A percentile compares a stretch with the other conserved stretches of the same genome.
These are phyloP conservation scores for Theropithecus gelada DNA, from an alignment of 2,113 vertebrate species.

Conservation along the genomic window DNA sequence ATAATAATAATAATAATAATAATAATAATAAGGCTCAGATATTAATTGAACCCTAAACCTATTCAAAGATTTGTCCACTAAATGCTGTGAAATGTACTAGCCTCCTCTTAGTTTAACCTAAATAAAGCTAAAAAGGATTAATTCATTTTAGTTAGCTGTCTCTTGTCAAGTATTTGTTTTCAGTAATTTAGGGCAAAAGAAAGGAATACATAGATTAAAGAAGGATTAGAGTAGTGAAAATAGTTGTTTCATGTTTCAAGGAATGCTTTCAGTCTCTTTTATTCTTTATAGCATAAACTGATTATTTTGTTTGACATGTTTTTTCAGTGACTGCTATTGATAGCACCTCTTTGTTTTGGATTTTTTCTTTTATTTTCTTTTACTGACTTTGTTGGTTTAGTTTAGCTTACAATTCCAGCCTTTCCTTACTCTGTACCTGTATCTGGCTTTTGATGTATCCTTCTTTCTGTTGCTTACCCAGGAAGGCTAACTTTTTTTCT, in stretches of 20 bases:
- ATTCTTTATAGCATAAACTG: constrained; percentile 17
- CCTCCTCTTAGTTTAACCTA: background rate
- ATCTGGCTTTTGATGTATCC: background rate
- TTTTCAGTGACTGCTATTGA: background rate
- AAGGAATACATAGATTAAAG: background rate
- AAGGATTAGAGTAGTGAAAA: background rate
- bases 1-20: background rate
- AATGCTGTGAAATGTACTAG: background rate
- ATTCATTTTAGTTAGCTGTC: background rate
- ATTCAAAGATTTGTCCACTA: background rate
- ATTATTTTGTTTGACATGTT: constrained; percentile 2
- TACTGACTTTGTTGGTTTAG: background rate
- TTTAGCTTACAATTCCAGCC: background rate
- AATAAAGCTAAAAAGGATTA: constrained; percentile 2
- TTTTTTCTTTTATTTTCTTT: constrained; percentile 25
- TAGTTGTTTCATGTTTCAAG: constrained; percentile 37
- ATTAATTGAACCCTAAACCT: constrained; percentile 1
- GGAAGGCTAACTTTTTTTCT: background rate
- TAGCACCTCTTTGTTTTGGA: constrained; percentile 6
- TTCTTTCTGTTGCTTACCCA: background rate
- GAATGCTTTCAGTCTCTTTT: background rate
- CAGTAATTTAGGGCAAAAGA: constrained; percentile 43
- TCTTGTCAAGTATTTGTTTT: constrained; percentile 43
- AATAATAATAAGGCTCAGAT: background rate
- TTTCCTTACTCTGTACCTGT: background rate